Evolutionary conservation across 2,888 invertebrate species (phyloP), one percentile per base, ranked within the genome.

Genomic region (Odiellus spinosus): DNA sequence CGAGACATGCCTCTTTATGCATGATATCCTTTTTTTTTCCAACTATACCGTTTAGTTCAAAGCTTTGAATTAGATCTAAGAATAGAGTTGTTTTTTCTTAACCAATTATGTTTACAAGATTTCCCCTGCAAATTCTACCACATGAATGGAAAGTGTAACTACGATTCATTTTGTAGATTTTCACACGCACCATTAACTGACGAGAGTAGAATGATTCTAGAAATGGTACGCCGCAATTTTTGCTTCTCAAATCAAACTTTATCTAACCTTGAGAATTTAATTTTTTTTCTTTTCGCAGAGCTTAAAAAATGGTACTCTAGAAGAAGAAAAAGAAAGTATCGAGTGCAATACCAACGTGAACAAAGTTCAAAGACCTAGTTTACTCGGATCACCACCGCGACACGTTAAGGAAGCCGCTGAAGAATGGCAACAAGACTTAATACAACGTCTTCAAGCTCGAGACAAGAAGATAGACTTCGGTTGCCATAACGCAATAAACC

Each of bases 41-140:
- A 8, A 6, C 5, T 4, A 6, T 26, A 26, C 8, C 26, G 26
- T 8, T 26, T 26, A 26, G n/a, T n/a, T 26, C 26, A 8, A 26
- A 26, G 26, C 26, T 8, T 26, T 26, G 26, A n/a, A n/a, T 26
- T 26, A 26, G n/a, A n/a, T 26, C 26, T 4, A 26, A 26, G 26
- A 4, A 4, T 26, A 6, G 26, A 8, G 26, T 26, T 6, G 8
- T 26, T 26, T 41, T 41, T 41, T 19, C 39, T 38, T 38, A 38
- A 54, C 40, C 58, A 58, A 60, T n/a, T n/a, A 38, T 38, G 26
- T 26, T 26, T 4, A 38, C 38, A 38, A 18, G 91, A 93, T 66
- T 95, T 91, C 66, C 95, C 95, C 15, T 95, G 95, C 70, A 93
- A 93, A 73, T 93, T 82, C 70, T 91, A 81, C 68, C 93, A 96